These are phyloP conservation scores for Napeogenes inachia DNA, from an alignment of 2,888 invertebrate species.

Conservation along the genomic window DNA sequence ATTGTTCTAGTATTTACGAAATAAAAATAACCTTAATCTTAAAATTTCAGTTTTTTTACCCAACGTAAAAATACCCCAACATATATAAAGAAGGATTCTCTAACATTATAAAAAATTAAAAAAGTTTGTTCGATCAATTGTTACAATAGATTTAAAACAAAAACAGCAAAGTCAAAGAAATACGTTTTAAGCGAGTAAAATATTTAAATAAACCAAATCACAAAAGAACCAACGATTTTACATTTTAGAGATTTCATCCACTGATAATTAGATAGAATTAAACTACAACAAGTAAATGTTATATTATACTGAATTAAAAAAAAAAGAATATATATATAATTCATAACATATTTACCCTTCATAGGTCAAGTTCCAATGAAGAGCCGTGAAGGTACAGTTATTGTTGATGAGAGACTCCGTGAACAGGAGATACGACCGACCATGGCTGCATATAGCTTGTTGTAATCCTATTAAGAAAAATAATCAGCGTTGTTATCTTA, in stretches of 20 bases:
- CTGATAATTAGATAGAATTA: too few relatives aligned
- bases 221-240: too few relatives aligned
- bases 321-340: neutral
- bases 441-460: conserved; percentile 80
- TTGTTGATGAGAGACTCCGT: conserved; percentile 73
- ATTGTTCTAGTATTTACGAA: neutral
- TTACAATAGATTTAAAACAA: too few relatives aligned
- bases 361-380: conserved; percentile 73
- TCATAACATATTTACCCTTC: conserved; percentile 48
- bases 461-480: conserved; percentile 53
- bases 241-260: too few relatives aligned
- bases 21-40: neutral
- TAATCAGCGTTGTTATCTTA: neutral
- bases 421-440: conserved; percentile 77
- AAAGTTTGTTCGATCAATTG: too few relatives aligned
- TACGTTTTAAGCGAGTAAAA: too few relatives aligned
- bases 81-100: too few relatives aligned
- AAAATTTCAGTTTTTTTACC: neutral
- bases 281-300: too few relatives aligned
- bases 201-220: too few relatives aligned
- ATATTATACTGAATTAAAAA: neutral
- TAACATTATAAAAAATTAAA: too few relatives aligned
- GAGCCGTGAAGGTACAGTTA: conserved; percentile 76
- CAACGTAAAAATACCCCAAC: too few relatives aligned
- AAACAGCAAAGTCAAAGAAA: too few relatives aligned